These are phyloP conservation scores for Parazoanthus atlanticus DNA, from an alignment of 92 coral and sea anemone genomes.

Conservation along the genomic window DNA sequence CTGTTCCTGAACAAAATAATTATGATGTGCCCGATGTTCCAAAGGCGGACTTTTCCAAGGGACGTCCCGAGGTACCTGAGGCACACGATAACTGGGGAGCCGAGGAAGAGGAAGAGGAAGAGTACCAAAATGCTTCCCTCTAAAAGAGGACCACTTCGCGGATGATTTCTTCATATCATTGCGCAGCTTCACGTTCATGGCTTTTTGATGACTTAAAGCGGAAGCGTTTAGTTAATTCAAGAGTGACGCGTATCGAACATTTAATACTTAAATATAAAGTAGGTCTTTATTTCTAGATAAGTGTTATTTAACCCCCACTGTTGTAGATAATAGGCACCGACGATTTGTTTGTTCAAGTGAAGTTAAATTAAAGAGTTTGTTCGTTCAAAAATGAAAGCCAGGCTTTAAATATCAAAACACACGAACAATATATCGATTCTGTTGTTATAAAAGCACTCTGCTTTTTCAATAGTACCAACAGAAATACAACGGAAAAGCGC, in stretches of 20 bases:
- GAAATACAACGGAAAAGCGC: too few species aligned
- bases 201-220: not conserved
- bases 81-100: conserved; percentile 28
- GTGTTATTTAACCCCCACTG: too few species aligned
- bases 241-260: not conserved
- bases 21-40: not conserved
- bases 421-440: too few species aligned
- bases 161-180: not conserved
- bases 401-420: too few species aligned
- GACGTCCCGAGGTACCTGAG: conserved; percentile 12
- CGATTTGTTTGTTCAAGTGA: too few species aligned
- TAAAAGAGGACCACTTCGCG: not conserved
- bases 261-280: too few species aligned
- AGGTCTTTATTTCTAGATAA: too few species aligned
- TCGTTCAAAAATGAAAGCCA: too few species aligned
- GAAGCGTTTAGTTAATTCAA: not conserved
- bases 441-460: too few species aligned
- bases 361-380: too few species aligned
- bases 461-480: too few species aligned
- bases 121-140: conserved; percentile 19
- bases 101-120: conserved; percentile 5
- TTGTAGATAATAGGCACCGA: too few species aligned
- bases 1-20: not conserved
- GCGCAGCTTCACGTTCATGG: not conserved
- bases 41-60: not conserved